Percentiles rank a stretch among this genome's conserved stretches.
Evolutionary conservation across 2,113 vertebrate genomes (phyloP).

Genomic region (Lamprologus tigripictilis): DNA sequence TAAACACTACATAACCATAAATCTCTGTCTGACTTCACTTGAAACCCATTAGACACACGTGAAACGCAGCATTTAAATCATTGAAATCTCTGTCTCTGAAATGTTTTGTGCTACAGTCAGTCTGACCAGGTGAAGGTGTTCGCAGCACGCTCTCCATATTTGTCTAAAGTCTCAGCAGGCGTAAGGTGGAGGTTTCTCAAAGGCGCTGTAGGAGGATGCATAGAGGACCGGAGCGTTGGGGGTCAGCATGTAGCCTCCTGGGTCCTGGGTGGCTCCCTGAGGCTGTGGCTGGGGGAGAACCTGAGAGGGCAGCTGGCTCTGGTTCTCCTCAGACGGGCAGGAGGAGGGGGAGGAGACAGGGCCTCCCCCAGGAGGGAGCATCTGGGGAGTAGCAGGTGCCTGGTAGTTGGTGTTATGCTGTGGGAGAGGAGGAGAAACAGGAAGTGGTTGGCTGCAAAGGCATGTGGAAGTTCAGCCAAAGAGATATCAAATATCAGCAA

Average conservation of each 20-base stretch:
- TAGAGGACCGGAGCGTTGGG: constrained; percentile 75
- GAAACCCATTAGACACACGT: not conserved
- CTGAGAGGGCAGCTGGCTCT: constrained; percentile 70
- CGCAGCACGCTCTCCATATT: not conserved
- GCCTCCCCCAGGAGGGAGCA: constrained; percentile 67
- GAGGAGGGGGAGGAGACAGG: constrained; percentile 6
- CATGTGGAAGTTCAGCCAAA: not conserved
- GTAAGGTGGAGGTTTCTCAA: constrained; percentile 91
- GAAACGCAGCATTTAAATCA: not conserved
- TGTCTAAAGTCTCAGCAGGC: constrained; percentile 68
- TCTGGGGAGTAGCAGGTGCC: constrained; percentile 61
- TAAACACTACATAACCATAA: not conserved
- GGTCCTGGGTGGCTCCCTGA: constrained; percentile 73
- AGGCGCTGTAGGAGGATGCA: constrained; percentile 66
- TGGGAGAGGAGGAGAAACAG: constrained; percentile 16
- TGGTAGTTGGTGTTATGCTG: constrained; percentile 62
- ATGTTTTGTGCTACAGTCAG: constrained; percentile 22
- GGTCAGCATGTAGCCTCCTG: constrained; percentile 70
- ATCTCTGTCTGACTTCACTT: not conserved
- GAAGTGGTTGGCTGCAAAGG: not conserved
- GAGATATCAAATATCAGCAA: not conserved
- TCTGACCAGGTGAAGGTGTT: not conserved
- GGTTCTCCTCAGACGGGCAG: constrained; percentile 71
- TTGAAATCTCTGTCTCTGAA: not conserved
- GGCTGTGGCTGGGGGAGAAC: constrained; percentile 55